phyloP scores from a whole-genome alignment of 2,888 invertebrate species.

The Tetragnatha montana region DNA sequence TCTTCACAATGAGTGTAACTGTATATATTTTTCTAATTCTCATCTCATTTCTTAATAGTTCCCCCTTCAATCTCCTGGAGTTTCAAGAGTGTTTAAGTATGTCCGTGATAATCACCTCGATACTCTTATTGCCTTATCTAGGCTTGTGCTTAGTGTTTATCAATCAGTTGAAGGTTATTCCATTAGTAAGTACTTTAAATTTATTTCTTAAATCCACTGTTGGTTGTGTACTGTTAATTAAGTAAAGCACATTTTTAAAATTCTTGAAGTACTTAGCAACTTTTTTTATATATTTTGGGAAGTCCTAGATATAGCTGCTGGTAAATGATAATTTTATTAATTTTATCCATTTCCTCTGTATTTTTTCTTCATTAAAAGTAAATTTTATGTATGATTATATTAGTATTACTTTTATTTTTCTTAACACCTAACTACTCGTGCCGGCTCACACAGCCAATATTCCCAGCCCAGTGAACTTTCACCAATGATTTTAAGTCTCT shows the following conservation, averaged over 20 bases:
- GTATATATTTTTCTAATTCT: not conserved
- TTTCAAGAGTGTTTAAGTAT: constrained; percentile 69
- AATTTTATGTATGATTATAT: too few species aligned
- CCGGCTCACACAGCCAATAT: too few species aligned
- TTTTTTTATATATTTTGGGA: too few species aligned
- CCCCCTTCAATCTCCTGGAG: constrained; percentile 70
- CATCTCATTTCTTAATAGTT: constrained; percentile 43
- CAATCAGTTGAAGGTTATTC: constrained; percentile 59
- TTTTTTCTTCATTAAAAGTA: too few species aligned
- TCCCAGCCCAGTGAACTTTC: too few species aligned
- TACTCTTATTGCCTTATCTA: constrained; percentile 65
- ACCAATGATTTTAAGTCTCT: too few species aligned
- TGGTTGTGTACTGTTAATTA: not conserved
- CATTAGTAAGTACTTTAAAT: constrained; percentile 39
- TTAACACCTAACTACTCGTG: too few species aligned
- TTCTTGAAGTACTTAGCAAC: too few species aligned
- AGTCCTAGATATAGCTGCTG: too few species aligned
- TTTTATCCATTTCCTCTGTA: too few species aligned
- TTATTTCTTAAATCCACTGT: not conserved
- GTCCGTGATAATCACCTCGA: constrained; percentile 69
- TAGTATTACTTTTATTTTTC: too few species aligned
- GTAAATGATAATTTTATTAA: too few species aligned
- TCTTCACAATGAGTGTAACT: not conserved
- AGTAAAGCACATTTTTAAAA: not conserved
- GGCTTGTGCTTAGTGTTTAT: constrained; percentile 68